Conservation (phyloP, 2,113 vertebrate species). For the Charina bottae region DNA sequence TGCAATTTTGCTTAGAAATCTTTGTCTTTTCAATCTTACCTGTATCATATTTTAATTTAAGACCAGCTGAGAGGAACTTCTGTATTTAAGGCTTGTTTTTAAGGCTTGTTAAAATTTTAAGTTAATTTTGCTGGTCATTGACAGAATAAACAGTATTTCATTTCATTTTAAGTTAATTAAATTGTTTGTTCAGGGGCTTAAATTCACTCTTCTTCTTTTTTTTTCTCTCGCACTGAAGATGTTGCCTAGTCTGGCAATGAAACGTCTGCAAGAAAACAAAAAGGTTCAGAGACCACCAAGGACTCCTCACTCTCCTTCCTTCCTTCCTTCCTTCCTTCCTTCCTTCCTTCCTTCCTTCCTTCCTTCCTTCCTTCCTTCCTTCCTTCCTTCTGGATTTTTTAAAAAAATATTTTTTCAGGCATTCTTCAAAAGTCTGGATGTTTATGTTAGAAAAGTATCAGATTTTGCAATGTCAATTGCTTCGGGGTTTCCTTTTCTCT, state of each 20-base stretch:
- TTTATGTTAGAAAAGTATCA: conserved; percentile 68
- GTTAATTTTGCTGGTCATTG: background rate
- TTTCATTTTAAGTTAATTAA: background rate
- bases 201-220: background rate
- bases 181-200: conserved; percentile 22
- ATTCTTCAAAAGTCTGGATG: conserved; percentile 46
- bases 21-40: conserved; percentile 4
- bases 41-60: conserved; percentile 18
- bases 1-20: background rate
- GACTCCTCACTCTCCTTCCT: no score
- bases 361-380: conserved; percentile 37
- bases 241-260: no score
- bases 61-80: conserved; percentile 17
- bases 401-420: conserved; percentile 34
- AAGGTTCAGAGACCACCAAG: no score
- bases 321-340: no score
- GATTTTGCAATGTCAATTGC: conserved; percentile 69
- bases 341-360: no score
- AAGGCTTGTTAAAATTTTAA: background rate
- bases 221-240: no score
- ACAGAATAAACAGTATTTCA: conserved; percentile 3
- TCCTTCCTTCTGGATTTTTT: background rate
- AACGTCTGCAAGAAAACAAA: no score
- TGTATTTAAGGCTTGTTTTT: conserved; percentile 11
- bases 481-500: conserved; percentile 53